Evolutionary conservation across 2,797 vertebrate species (phyloP), one percentile per base, ranked within the genome.

Genomic region (Cottoperca gobio): DNA sequence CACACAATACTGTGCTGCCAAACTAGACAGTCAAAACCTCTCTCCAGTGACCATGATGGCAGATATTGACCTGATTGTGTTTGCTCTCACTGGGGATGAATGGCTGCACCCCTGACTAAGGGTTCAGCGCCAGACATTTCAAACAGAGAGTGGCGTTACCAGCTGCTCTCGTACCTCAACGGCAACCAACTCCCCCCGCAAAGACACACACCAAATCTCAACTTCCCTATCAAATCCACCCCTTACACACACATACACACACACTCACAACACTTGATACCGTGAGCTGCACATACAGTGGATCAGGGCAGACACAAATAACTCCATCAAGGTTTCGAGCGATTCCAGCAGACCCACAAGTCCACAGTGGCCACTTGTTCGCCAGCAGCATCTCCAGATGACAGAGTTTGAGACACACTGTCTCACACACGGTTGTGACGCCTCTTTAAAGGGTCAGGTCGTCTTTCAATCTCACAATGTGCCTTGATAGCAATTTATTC

Each of bases 161-260:
- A 94, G 90, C 92, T 94, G 93, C 90, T 92, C 76, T 81, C 67
- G 61, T 66, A 86, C 62, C 86, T 92, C 91, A 92, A 71, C 62
- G n/a, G 72, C 70, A 5, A 87, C 76, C 72, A 69, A 83, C 76
- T 75, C 82, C 67, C 84, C 64, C 69, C 57, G 67, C 81, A 85
- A 75, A 89, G 74, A 76, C 80, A 70, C 62, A 67, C 76, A 84
- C 65, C 78, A 82, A 86, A 88, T 89, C 84, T 90, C 89, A 86
- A 79, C 81, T 89, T 90, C 81, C 88, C 75, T 73, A 86, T 89
- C 84, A 88, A 89, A 89, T 87, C 86, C 82, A 59, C 62, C 72
- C 74, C 57, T 69, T 40, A 70, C 65, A 71, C 66, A 81, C 87
- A 73, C 72, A 55, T 35, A 66, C 61, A 68, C 77, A 79, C 70